Base-by-base conservation (phyloP, 2,113 vertebrate genomes). In the Colistium nudipinnis region DNA sequence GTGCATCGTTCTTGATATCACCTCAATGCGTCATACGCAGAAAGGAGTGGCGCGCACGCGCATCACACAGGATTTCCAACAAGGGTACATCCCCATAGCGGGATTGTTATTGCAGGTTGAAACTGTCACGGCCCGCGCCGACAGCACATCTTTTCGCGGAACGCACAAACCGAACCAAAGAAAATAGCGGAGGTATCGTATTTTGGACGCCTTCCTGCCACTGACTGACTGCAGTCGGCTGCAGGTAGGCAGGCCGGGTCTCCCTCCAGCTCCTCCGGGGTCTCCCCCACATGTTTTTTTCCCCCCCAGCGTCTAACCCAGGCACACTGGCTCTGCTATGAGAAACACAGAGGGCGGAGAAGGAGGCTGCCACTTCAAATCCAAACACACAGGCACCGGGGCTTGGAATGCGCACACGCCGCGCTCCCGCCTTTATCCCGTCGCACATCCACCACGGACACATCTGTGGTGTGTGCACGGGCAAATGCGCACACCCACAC, bases 241-340 rank as follows among this genome's bases (percentile, higher is more conserved):
- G 30, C 63, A 78, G 76, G 72, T 76, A 74, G 6, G 41, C 41
- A 74, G 6, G 41, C 41, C 7, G 38, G 57, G 45, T 61, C 53
- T 71, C 75, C 62, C 55, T 70, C 49, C 49, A 45, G n/a, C 24
- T 54, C 33, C 70, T 51, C 41, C 6, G 7, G 52, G 49, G 57
- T 76, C 62, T 47, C 55, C 76, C 53, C 35, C 69, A 57, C 49
- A 78, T 76, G 71, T 85, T 85, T 87, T 78, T n/a, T n/a, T n/a
- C n/a, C n/a, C n/a, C n/a, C 84, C 60, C 68, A 56, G 61, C 78
- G 51, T 84, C 39, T 60, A 75, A 43, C 53, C 4, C 52, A 78
- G 53, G 55, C 79, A 82, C 78, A 85, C 79, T 74, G 70, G 63
- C 57, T 71, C 64, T 61, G 71, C 85, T 87, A 78, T 86, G 55